Evolutionary conservation across 2,113 vertebrate genomes (phyloP), one percentile per base, ranked within the genome.

Genomic region (Siphamia tubifer): DNA sequence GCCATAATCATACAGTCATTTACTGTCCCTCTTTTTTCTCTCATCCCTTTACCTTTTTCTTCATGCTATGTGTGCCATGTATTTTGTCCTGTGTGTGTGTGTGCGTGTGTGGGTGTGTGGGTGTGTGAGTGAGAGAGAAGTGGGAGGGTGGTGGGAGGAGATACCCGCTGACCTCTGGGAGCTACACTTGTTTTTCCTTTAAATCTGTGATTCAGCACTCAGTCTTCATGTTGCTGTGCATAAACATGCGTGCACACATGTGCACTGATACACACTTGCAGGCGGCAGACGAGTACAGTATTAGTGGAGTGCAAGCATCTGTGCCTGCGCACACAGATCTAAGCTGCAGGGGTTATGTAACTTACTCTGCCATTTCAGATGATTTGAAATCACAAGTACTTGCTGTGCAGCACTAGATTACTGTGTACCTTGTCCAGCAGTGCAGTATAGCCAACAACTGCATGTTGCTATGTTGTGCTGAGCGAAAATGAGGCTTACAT

Each of bases 271-370:
- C 24, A 80, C 56, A 31, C 16, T 76, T 74, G 43, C 44, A 63
- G 53, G 58, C 28, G 6, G 43, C 61, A 68, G 64, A 75, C 48
- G 15, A 64, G 61, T 74, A 68, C 69, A 75, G 79, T 77, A 82
- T 87, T 88, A 83, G 74, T 61, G 31, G 72, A 81, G 56, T 15
- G 61, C 54, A 48, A 66, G 79, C 77, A 79, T 79, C 86, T 84
- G 81, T 73, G 80, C 70, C 77, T 74, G 62, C 36, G 28, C 69
- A 68, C 62, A 68, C 58, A 79, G 63, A 77, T 74, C 55, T 88
- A 84, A 85, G 82, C 87, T 68, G 55, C 54, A 30, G 76, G 30
- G 63, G 73, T 92, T 91, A 91, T 84, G 82, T 85, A 91, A 92
- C 82, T 82, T 61, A 80, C 75, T 81, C 78, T 84, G 78, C 84